A percentile compares a stretch with the other conserved stretches of the same genome.
phyloP scores from a whole-genome alignment of 2,888 invertebrate species.

The Melanostoma mellinum region DNA sequence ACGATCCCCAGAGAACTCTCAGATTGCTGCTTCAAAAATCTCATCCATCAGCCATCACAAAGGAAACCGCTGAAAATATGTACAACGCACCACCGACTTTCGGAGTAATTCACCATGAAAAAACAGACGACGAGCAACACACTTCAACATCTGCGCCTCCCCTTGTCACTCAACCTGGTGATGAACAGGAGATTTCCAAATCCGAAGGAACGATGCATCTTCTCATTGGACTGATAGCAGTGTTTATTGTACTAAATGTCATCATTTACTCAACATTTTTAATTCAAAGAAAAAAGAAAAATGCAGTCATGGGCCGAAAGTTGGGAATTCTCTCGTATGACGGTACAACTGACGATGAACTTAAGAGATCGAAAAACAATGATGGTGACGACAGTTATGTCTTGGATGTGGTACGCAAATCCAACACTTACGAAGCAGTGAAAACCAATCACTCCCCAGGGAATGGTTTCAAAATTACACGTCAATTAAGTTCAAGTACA shows the following conservation, averaged over 20 bases:
- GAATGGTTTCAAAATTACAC: constrained; percentile 85
- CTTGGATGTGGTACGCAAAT: constrained; percentile 80
- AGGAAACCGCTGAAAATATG: constrained; percentile 79
- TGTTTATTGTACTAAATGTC: constrained; percentile 89
- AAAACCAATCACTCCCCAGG: constrained; percentile 81
- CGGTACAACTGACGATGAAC: constrained; percentile 81
- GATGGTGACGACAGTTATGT: constrained; percentile 81
- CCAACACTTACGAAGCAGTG: constrained; percentile 80
- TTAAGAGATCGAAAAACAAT: constrained; percentile 79
- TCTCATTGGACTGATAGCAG: constrained; percentile 85
- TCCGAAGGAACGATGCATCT: constrained; percentile 86
- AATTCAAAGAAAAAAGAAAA: constrained; percentile 79
- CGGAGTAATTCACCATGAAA: constrained; percentile 68
- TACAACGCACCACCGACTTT: constrained; percentile 81
- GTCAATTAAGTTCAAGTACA: constrained; percentile 90
- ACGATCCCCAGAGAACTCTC: constrained; percentile 80
- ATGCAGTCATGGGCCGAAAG: constrained; percentile 77
- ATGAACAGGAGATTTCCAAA: constrained; percentile 82
- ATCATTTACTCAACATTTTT: constrained; percentile 80
- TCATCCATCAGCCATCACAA: constrained; percentile 48
- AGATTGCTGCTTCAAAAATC: constrained; percentile 80
- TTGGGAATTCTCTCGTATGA: constrained; percentile 80
- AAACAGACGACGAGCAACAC: constrained; percentile 16
- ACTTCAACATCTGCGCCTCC: constrained; percentile 49
- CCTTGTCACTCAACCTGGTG: constrained; percentile 48